Base-by-base conservation (phyloP, 2,113 vertebrate genomes). In the Martes martes region DNA sequence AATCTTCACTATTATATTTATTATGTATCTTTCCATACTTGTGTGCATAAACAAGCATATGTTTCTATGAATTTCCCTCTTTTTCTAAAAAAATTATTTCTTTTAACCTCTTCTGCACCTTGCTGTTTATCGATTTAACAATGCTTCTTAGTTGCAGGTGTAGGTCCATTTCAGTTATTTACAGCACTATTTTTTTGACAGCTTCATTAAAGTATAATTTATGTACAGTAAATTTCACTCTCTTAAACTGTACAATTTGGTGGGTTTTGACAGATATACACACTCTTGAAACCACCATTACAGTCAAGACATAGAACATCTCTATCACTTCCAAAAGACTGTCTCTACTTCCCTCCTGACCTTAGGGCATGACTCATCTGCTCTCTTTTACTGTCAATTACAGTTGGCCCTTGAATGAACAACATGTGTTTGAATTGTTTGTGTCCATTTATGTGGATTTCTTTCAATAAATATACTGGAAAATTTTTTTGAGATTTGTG, bases 181-280 rank as follows among this genome's bases (percentile, higher is more conserved):
- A 78, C 11, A 88, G 57, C 33, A 67, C 19, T 91, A 0, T 86
- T 86, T 91, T 39, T 81, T 39, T 39, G 63, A 45, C n/a, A 73
- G 78, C 52, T 84, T 83, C 61, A 33, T 81, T 61, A 71, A 93
- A 74, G n/a, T 61, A 71, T 84, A 89, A 47, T 78, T 78, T 89
- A 71, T 80, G 11, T 65, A n/a, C 47, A 21, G 19, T 76, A 63
- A 52, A 84, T 2, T 11, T 21, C 4, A 26, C 33, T 15, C 73
- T 96, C 45, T 96, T 79, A 36, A 89, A 65, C 33, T 91, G 39
- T 73, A 86, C 18, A 84, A 0, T 76, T 74, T 87, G 31, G 23
- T 96, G 47, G 50, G 8, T 92, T 92, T 89, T 96, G 79, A 95
- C 73, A 91, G 83, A 88, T 61, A 21, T 33, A 24, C 36, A 76